Evolutionary conservation across 2,797 vertebrate genomes (phyloP).

Genomic region (Anguilla anguilla): DNA sequence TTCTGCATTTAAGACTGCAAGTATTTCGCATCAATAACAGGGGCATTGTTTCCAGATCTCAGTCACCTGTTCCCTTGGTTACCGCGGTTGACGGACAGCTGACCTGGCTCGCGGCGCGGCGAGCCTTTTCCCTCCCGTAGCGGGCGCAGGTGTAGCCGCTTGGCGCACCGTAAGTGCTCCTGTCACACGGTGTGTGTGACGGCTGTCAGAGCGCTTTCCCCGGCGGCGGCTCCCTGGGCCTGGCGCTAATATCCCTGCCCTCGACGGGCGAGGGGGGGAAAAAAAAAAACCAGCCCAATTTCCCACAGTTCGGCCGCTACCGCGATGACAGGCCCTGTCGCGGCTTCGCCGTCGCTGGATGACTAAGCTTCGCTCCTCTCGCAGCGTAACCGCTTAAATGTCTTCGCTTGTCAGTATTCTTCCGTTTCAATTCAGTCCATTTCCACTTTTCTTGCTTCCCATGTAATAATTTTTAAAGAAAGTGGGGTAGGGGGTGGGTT

Average conservation of each 20-base stretch:
- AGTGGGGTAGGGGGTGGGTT: too few species aligned
- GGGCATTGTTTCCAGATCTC: background rate
- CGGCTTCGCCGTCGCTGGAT: background rate
- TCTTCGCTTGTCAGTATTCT: background rate
- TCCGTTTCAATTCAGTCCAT: background rate
- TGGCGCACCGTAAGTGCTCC: background rate
- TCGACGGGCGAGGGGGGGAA: background rate
- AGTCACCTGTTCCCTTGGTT: background rate
- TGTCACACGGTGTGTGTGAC: background rate
- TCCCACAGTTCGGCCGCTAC: background rate
- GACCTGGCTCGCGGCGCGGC: background rate
- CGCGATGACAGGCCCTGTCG: background rate
- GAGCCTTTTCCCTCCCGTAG: background rate
- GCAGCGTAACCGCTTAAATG: background rate
- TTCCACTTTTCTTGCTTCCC: background rate
- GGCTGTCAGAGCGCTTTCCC: background rate
- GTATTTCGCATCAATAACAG: background rate
- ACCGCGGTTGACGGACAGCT: background rate
- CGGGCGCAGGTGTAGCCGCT: background rate
- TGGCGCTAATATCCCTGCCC: background rate
- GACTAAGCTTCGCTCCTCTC: background rate
- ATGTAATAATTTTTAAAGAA: background rate
- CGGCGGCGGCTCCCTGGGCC: background rate
- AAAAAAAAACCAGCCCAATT: slow-evolving; percentile 1
- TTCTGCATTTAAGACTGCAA: background rate